phyloP scores from a whole-genome alignment of 2,797 vertebrate genomes.

The Euthynnus affinis region DNA sequence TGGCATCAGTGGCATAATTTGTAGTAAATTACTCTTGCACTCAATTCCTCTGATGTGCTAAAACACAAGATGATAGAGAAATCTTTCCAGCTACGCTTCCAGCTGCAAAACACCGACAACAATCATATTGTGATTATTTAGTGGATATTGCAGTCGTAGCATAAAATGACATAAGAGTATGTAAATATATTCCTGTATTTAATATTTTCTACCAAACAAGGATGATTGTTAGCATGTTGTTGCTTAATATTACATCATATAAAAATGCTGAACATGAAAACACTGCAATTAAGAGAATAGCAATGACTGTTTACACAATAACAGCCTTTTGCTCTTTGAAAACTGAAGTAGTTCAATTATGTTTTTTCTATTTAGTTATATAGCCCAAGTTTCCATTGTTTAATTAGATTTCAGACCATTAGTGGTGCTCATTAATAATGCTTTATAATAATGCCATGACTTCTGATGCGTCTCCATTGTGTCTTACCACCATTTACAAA shows the following conservation, averaged over 20 bases:
- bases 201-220: neutral
- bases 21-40: slow-evolving; percentile 30
- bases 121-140: neutral
- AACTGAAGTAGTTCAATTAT: neutral
- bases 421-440: neutral
- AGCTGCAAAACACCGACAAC: slow-evolving; percentile 7
- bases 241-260: no score
- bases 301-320: neutral
- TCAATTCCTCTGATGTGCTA: slow-evolving; percentile 36
- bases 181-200: no score
- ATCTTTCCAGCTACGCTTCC: neutral
- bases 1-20: neutral
- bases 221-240: no score
- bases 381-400: neutral
- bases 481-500: slow-evolving; percentile 17
- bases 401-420: slow-evolving; percentile 4
- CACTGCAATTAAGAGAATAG: neutral
- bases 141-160: neutral
- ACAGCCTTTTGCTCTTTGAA: neutral
- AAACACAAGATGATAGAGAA: slow-evolving; percentile 37
- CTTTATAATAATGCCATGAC: neutral
- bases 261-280: neutral
- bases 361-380: neutral
- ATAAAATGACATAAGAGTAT: neutral
- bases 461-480: neutral